phyloP scores from a whole-genome alignment of 2,113 vertebrate species.

The Caretta caretta region DNA sequence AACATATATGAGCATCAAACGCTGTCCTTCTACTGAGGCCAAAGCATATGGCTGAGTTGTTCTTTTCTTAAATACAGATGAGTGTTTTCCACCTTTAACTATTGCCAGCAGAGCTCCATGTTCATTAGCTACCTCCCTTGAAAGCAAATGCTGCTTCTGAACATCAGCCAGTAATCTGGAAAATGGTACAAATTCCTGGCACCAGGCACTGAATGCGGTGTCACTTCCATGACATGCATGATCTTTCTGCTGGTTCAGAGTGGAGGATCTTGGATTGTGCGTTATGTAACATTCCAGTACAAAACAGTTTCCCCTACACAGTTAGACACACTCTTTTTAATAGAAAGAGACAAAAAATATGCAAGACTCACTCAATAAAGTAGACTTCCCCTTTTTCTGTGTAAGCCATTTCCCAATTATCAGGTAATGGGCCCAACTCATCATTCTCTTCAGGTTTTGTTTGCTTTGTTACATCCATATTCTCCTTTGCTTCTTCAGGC shows the following conservation, averaged over 20 bases:
- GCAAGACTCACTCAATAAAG: slow-evolving; percentile 95
- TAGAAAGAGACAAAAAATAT: slow-evolving; percentile 19
- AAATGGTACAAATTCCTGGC: not conserved
- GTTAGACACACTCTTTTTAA: not conserved
- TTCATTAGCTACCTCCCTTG: not conserved
- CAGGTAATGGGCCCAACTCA: slow-evolving; percentile 91
- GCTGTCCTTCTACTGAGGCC: not conserved
- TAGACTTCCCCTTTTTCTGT: slow-evolving; percentile 99
- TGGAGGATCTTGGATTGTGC: not conserved
- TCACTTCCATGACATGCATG: not conserved
- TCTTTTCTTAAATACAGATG: not conserved
- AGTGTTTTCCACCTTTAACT: not conserved
- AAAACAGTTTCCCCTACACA: not conserved
- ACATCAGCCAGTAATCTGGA: not conserved
- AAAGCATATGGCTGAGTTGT: not conserved
- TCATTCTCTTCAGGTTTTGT: slow-evolving; percentile 90
- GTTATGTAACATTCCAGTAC: not conserved
- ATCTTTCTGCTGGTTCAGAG: not conserved
- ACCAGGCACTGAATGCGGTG: not conserved
- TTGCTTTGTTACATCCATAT: slow-evolving; percentile 84
- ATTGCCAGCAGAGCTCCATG: not conserved
- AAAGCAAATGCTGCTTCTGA: not conserved
- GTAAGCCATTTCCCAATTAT: slow-evolving; percentile 99
- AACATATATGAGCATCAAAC: not conserved
- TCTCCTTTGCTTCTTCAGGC: slow-evolving; percentile 85